Conservation (phyloP, 2,888 invertebrate genomes). For the Yponomeuta malinellus region DNA sequence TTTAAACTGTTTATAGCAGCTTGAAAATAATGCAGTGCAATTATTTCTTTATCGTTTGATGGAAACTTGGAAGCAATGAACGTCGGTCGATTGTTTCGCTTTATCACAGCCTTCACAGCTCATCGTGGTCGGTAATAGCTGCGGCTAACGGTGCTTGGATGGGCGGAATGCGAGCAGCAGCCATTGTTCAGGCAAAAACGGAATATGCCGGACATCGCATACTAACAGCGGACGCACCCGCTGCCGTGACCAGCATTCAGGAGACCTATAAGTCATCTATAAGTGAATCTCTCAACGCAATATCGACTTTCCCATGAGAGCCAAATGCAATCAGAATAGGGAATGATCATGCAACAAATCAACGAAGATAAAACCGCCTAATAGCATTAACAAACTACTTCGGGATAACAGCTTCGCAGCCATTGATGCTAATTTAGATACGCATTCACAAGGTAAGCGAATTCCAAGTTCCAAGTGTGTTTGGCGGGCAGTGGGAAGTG, state of each 20-base stretch:
- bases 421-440: conserved; percentile 8
- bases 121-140: conserved; percentile 7
- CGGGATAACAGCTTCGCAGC: neutral
- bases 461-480: conserved; percentile 24
- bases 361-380: neutral
- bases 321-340: neutral
- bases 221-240: conserved; percentile 9
- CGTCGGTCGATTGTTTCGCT: conserved; percentile 27
- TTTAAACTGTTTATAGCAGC: neutral
- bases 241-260: conserved; percentile 7
- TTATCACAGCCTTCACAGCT: conserved; percentile 23
- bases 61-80: conserved; percentile 31
- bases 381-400: conserved; percentile 1
- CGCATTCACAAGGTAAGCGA: conserved; percentile 10
- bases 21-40: neutral
- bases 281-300: neutral
- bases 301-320: neutral
- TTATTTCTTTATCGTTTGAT: neutral
- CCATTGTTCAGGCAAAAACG: conserved; percentile 67
- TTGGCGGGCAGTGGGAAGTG: conserved; percentile 18
- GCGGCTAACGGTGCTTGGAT: conserved; percentile 53
- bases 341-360: conserved; percentile 4
- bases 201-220: conserved; percentile 30
- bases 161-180: conserved; percentile 56
- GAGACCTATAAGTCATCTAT: neutral